These are phyloP conservation scores for Noctua comes DNA, from an alignment of 2,888 invertebrate species.

Conservation along the genomic window DNA sequence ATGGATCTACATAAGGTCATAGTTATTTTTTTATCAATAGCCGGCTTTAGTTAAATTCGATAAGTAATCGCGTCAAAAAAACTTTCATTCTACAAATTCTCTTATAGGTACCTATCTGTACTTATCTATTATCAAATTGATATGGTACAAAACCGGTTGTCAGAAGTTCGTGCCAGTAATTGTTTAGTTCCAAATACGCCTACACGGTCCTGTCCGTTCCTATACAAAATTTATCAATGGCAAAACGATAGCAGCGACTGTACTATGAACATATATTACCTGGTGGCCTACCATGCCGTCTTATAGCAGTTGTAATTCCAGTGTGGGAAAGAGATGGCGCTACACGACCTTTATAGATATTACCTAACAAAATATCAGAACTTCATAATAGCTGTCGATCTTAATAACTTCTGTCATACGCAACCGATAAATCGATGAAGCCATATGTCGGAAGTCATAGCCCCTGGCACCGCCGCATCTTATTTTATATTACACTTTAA, in stretches of 20 bases:
- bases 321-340: no score
- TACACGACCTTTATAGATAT: no score
- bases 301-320: no score
- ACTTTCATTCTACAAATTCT: neutral
- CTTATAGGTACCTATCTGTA: neutral
- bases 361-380: constrained; percentile 3
- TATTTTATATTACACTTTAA: constrained; percentile 52
- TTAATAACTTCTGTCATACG: constrained; percentile 19
- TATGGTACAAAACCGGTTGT: constrained; percentile 15
- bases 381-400: neutral
- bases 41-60: neutral
- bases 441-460: constrained; percentile 39
- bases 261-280: neutral
- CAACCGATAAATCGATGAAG: constrained; percentile 43
- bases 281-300: no score
- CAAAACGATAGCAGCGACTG: neutral
- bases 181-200: constrained; percentile 23
- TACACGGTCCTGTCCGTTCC: constrained; percentile 2
- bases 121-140: constrained; percentile 27
- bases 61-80: neutral
- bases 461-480: constrained; percentile 37
- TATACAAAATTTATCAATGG: neutral
- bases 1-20: neutral
- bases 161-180: constrained; percentile 21
- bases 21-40: neutral